Evolutionary conservation across 1,140 invertebrate species (phyloP).

Genomic region (Stratiolaelaps scimitus): DNA sequence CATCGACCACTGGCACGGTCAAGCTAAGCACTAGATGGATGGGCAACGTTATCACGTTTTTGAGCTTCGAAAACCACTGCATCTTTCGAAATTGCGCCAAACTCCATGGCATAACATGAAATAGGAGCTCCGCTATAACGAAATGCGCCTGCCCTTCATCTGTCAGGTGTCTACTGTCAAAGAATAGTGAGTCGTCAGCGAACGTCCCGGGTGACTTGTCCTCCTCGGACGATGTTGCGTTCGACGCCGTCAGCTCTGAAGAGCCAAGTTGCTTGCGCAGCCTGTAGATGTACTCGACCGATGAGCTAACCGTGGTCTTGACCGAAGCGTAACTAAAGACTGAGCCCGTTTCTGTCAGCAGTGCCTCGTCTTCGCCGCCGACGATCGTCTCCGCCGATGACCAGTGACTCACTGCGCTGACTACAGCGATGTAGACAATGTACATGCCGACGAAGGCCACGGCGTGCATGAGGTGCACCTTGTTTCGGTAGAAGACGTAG

Average conservation of each 20-base stretch:
- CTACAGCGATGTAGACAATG: slow-evolving; percentile 31
- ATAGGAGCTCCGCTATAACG: not conserved
- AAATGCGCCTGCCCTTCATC: not conserved
- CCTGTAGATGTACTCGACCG: too few species aligned
- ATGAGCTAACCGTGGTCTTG: too few species aligned
- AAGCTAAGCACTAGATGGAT: not conserved
- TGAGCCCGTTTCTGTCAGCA: not conserved
- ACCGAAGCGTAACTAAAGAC: not conserved
- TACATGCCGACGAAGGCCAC: slow-evolving; percentile 30
- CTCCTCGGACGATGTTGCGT: not conserved
- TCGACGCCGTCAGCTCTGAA: not conserved
- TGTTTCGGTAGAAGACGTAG: slow-evolving; percentile 7
- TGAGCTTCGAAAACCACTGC: not conserved
- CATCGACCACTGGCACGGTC: slow-evolving; percentile 2
- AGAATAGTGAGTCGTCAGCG: not conserved
- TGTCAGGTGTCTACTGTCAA: not conserved
- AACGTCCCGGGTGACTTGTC: not conserved
- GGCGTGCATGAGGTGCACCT: slow-evolving; percentile 13
- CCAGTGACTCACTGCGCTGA: slow-evolving; percentile 6
- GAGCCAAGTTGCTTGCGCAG: too few species aligned
- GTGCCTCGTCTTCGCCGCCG: not conserved
- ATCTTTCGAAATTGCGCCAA: not conserved
- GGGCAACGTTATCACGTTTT: not conserved
- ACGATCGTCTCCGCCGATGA: not conserved
- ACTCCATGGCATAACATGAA: not conserved